Base-by-base conservation (phyloP, 1,140 invertebrate species). In the Drosophila watanabei region DNA sequence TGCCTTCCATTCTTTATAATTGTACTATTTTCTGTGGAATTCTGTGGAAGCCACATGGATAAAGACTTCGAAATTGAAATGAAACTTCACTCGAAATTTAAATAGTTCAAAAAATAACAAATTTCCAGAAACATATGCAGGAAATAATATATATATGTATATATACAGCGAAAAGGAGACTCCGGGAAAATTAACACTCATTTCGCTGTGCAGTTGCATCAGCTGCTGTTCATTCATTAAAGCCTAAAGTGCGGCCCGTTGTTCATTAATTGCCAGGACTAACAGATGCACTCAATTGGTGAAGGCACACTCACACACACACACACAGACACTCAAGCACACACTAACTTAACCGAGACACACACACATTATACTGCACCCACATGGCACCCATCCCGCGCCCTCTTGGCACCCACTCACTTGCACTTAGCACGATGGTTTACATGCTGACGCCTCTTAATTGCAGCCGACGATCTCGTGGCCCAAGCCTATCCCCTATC, bases 391-490 rank as follows among this genome's bases (percentile, higher is more conserved):
- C 43, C 57, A 32, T 39, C n/a, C 18, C 59, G 43, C 39, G 24
- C 43, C 20, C 52, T 35, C 54, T 9, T 46, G 41, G 48, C 46
- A 58, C 62, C 48, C 46, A 35, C 39, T 41, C 33, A 75, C 70
- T 56, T 37, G 71, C 73, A 77, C 75, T 59, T 54, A 39, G 63
- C 65, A 72, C 75, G 49, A 71, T 77, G 46, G 71, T 60, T 83
- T 69, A 88, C 84, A 83, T 66, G 68, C 71, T 57, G 68, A 63
- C 69, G 63, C 65, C 66, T 85, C 82, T 90, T 88, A 89, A 81
- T 88, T 89, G 62, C 85, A 88, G 85, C 52, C 24, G 58, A 37
- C 30, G 41, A 45, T 41, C 35, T 46, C 35, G 54, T 66, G 56
- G 35, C 20, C 30, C 41, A 56, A 32, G 41, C 24, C 35, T 54